Percentiles rank a stretch among this genome's conserved stretches.
These are phyloP conservation scores for Nothura maculosa DNA, from an alignment of 2,797 vertebrate species.

Conservation along the genomic window DNA sequence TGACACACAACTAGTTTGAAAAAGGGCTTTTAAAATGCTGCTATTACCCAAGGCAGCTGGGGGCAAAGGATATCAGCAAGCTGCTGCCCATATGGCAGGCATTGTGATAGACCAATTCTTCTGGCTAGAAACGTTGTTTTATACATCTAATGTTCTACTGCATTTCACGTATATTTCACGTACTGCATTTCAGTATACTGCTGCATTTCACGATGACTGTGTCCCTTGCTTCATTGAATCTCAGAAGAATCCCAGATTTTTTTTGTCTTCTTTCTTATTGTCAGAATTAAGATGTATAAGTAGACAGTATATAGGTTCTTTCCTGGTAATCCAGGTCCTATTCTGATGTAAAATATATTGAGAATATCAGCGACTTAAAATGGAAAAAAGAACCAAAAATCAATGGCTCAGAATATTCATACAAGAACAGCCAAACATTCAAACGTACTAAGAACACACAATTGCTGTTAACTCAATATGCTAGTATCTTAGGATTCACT, in stretches of 20 bases:
- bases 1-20: neutral
- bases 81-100: slow-evolving; percentile 39
- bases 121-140: neutral
- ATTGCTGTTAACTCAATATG: neutral
- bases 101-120: neutral
- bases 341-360: slow-evolving; percentile 17
- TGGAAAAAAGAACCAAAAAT: neutral
- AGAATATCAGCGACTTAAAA: neutral
- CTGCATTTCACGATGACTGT: neutral
- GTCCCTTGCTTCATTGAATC: neutral
- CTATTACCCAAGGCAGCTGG: neutral
- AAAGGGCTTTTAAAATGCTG: neutral
- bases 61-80: slow-evolving; percentile 30
- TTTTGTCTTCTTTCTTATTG: neutral
- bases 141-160: neutral
- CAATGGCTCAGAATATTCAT: neutral
- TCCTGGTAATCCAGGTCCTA: neutral
- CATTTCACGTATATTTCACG: too few relatives aligned
- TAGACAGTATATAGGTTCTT: neutral
- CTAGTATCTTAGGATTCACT: neutral
- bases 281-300: slow-evolving; percentile 1
- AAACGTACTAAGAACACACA: neutral
- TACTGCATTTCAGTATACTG: too few relatives aligned
- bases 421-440: neutral
- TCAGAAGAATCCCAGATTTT: neutral